Base-by-base conservation (phyloP, 2,888 invertebrate genomes). In the Microctonus hyperodae region DNA sequence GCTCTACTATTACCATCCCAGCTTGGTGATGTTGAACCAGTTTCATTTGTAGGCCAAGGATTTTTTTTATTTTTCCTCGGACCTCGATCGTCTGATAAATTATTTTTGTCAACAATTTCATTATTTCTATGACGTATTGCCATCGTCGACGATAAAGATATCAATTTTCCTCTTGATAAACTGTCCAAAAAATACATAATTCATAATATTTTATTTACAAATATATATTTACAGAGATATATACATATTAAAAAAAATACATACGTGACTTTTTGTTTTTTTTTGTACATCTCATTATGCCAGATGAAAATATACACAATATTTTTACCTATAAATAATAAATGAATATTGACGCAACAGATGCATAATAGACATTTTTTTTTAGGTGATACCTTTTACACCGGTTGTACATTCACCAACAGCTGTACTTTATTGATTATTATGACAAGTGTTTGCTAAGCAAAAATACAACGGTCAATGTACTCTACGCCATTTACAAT, bases 1-100 rank as follows among this genome's bases (percentile, higher is more conserved):
- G 73, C 72, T 13, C 74, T 72, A 53, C 74, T 73, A 60, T 72
- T 70, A 10, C 65, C 64, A 64, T 74, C 74, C 74, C 76, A 76
- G 48, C 75, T 78, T 22, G 16, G 5, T 44, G 74, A 72, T 33
- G 64, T 67, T 0, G 16, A 25, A 57, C 69, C 74, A 58, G 75
- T 73, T 13, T 77, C 73, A 64, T 71, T 68, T 28, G 35, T 60
- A 10, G 68, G 67, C 72, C 72, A 72, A 48, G 62, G 56, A 44
- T 55, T 72, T 20, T 70, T 73, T 58, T 58, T 72, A 20, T 69
- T 73, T 57, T 56, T 64, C 55, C 40, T 35, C 13, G 68, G 62
- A 57, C 72, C 67, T 22, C n/a, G n/a, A n/a, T 55, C 64, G 23
- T 48, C 58, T 16, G 69, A 64, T 11, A 62, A 72, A 33, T 40